Conservation (phyloP, 2,113 vertebrate genomes). For the Trematocara stigmaticum region DNA sequence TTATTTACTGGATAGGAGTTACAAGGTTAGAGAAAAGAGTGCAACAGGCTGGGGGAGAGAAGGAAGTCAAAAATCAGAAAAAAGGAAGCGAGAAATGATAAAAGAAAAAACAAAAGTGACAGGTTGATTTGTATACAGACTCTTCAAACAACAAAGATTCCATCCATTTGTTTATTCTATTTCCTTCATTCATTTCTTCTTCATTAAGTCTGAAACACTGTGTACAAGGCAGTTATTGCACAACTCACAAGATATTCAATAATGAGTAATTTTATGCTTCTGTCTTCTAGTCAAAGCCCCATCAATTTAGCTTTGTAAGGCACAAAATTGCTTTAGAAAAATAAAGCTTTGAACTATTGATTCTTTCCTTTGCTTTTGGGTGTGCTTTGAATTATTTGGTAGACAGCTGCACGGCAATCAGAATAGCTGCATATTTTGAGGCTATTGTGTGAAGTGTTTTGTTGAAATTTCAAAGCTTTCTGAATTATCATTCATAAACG, state of each 20-base stretch:
- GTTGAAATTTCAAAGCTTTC: conserved; percentile 14
- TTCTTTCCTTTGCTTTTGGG: conserved; percentile 47
- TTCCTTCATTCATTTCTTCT: conserved; percentile 22
- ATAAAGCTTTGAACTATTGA: conserved; percentile 58
- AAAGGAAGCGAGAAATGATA: background rate
- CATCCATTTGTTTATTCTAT: conserved; percentile 12
- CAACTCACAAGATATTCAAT: conserved; percentile 30
- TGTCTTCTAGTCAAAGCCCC: conserved; percentile 34
- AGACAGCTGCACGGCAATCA: conserved; percentile 16
- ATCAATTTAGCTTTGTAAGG: conserved; percentile 44
- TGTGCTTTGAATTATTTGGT: conserved; percentile 47
- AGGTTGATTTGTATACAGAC: background rate
- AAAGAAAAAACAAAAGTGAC: background rate
- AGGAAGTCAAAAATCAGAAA: background rate
- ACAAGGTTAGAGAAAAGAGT: background rate
- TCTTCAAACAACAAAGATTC: background rate
- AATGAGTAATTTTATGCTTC: conserved; percentile 39
- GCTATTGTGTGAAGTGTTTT: conserved; percentile 20
- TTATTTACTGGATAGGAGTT: background rate
- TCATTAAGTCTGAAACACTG: conserved; percentile 5
- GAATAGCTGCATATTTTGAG: conserved; percentile 18
- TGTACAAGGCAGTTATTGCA: conserved; percentile 11
- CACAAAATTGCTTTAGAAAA: conserved; percentile 54
- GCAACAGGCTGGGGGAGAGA: background rate
- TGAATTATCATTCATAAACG: conserved; percentile 9